A percentile compares a stretch with the other conserved stretches of the same genome.
Conservation (phyloP, 2,113 vertebrate genomes). For the Larimichthys crocea region DNA sequence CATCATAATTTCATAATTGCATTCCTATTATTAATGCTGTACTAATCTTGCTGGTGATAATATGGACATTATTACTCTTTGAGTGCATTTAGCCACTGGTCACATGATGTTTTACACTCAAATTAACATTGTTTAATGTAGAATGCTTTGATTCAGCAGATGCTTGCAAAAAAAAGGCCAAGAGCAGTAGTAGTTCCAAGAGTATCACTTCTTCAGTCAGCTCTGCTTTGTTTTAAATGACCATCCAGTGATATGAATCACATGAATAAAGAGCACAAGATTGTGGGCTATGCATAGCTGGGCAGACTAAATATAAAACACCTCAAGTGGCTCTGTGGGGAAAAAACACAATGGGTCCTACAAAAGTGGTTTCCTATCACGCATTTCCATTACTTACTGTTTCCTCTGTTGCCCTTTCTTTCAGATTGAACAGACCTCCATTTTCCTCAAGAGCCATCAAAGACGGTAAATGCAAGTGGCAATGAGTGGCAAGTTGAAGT, state of each 20-base stretch:
- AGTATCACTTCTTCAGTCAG: background rate
- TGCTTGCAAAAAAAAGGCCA: background rate
- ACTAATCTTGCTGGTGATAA: background rate
- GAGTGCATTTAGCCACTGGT: background rate
- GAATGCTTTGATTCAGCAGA: background rate
- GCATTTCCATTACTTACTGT: slow-evolving; percentile 21
- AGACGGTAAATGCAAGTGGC: slow-evolving; percentile 24
- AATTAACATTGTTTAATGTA: background rate
- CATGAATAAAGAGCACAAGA: background rate
- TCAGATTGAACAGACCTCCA: slow-evolving; percentile 54
- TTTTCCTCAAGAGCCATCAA: slow-evolving; percentile 33
- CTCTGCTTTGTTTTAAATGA: slow-evolving; percentile 3
- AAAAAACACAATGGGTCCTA: background rate
- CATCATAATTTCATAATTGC: slow-evolving; percentile 37
- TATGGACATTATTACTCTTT: background rate
- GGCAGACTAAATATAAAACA: slow-evolving; percentile 4
- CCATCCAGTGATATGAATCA: background rate
- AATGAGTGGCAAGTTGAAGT: slow-evolving; percentile 15
- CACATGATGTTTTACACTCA: background rate
- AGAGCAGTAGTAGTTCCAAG: background rate
- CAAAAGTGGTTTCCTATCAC: slow-evolving; percentile 4
- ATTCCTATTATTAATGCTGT: slow-evolving; percentile 8
- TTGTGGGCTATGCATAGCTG: background rate
- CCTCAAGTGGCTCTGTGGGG: background rate
- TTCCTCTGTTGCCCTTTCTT: slow-evolving; percentile 51